A percentile compares a stretch with the other conserved stretches of the same genome.
phyloP scores from a whole-genome alignment of 2,113 vertebrate species.

The Tachysurus vachellii region DNA sequence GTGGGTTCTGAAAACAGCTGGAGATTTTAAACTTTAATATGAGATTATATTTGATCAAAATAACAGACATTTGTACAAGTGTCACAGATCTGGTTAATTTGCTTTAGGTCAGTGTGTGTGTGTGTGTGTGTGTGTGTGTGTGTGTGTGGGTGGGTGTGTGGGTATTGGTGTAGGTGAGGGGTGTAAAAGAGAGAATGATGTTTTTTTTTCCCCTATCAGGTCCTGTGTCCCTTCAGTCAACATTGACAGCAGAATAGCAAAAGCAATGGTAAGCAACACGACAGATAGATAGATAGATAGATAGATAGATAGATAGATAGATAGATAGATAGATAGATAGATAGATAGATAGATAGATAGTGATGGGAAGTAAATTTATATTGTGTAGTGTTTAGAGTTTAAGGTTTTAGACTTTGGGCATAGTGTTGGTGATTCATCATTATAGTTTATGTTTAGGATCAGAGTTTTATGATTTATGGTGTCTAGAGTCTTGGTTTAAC shows the following conservation, averaged over 20 bases:
- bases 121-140: background rate
- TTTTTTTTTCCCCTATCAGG: background rate
- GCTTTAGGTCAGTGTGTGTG: background rate
- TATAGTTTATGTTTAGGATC: background rate
- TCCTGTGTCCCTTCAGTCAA: background rate
- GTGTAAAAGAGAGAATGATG: background rate
- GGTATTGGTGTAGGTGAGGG: background rate
- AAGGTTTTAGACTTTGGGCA: background rate
- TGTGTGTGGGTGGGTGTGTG: background rate
- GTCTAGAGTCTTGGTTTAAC: background rate
- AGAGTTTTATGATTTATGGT: background rate
- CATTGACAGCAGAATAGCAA: slow-evolving; percentile 10
- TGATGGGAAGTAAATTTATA: no score
- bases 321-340: slow-evolving; percentile 15
- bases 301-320: slow-evolving; percentile 27
- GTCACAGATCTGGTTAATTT: background rate
- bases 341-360: no score
- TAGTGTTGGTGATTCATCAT: no score
- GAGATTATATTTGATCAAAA: background rate
- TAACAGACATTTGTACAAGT: background rate
- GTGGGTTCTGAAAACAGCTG: background rate
- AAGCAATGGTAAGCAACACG: slow-evolving; percentile 12
- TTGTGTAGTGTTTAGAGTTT: background rate
- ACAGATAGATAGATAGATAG: slow-evolving; percentile 26
- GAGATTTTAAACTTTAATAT: background rate